Base-by-base conservation (phyloP, 2,113 vertebrate species). In the Stictonetta naevosa region DNA sequence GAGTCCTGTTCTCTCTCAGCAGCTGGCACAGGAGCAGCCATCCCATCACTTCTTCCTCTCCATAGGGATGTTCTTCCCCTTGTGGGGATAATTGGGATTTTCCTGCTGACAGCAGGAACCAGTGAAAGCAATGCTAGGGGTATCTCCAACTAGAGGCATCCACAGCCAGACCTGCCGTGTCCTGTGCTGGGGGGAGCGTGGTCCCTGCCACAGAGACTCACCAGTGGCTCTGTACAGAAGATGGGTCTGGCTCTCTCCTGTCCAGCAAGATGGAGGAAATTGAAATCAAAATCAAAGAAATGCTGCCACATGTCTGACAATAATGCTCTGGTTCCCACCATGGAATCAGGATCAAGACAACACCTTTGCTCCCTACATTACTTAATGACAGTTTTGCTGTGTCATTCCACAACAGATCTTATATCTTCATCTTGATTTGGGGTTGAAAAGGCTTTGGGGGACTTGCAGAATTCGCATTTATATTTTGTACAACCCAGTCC, bases 1-100 rank as follows among this genome's bases (percentile, higher is more conserved):
- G 40, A 18, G 50, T 88, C 64, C 52, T 77, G 81, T 19, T 18
- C 7, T 12, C 10, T 59, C 7, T 75, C 29, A 48, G 60, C 55
- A 58, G 63, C 59, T 2, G 5, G 22, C 52, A 21, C 11, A 20
- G 46, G 15, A 77, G 26, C 79, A 42, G 22, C 20, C 68, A 20
- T 3, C 8, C 58, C 48, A 56, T 13, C 63, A 25, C 50, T 40
- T 64, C 29, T 64, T 38, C n/a, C 38, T 59, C 56, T 23, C 73
- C 19, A 3, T 15, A 36, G 34, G 28, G 15, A 1, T 31, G 56
- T 31, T 84, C 29, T 71, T 91, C 20, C 28, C 36, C 38, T 58
- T 13, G 1, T 0, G 36, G 71, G 8, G 0, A 0, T 18, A 11
- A 46, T 0, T 19, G 74, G 52, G 80, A n/a, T 88, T 78, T 76